Percentiles rank a stretch among this genome's conserved stretches.
Evolutionary conservation across 1,140 invertebrate genomes (phyloP).

Genomic region (Dendroctonus valens): DNA sequence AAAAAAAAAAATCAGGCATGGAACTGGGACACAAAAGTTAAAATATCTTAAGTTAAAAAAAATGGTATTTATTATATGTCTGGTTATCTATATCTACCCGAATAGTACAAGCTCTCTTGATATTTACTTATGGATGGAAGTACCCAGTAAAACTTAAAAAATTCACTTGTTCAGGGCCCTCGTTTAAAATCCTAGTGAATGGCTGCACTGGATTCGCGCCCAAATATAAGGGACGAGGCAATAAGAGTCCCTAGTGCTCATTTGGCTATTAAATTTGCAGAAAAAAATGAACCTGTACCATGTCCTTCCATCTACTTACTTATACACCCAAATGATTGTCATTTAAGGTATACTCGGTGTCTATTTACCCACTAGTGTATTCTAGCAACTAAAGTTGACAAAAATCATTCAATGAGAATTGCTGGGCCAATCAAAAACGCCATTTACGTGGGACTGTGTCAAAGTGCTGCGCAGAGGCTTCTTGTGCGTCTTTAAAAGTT

Average conservation of each 20-base stretch:
- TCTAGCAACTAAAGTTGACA: conserved; percentile 34
- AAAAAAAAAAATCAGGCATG: conserved; percentile 7
- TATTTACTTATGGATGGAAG: conserved; percentile 34
- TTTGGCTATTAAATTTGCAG: conserved; percentile 23
- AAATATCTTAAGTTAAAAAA: conserved; percentile 8
- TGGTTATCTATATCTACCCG: conserved; percentile 16
- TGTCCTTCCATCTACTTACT: conserved; percentile 44
- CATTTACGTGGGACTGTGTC: conserved; percentile 27
- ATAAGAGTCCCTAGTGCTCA: conserved; percentile 44
- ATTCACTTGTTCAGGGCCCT: conserved; percentile 41
- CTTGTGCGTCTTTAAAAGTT: conserved; percentile 27
- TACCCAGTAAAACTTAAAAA: conserved; percentile 30
- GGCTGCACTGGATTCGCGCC: conserved; percentile 52
- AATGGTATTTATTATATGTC: conserved; percentile 22
- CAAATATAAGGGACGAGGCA: conserved; percentile 40
- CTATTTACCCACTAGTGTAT: conserved; percentile 36
- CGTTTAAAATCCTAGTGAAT: conserved; percentile 51
- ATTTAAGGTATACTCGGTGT: conserved; percentile 33
- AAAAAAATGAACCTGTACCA: conserved; percentile 22
- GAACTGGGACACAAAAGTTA: conserved; percentile 14
- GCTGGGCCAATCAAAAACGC: conserved; percentile 51
- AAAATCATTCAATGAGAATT: conserved; percentile 48
- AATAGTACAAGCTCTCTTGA: conserved; percentile 29
- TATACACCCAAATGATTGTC: conserved; percentile 45
- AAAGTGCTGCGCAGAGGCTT: conserved; percentile 13